These are phyloP conservation scores for Drosophila leonis DNA, from an alignment of 2,888 invertebrate genomes.

Conservation along the genomic window DNA sequence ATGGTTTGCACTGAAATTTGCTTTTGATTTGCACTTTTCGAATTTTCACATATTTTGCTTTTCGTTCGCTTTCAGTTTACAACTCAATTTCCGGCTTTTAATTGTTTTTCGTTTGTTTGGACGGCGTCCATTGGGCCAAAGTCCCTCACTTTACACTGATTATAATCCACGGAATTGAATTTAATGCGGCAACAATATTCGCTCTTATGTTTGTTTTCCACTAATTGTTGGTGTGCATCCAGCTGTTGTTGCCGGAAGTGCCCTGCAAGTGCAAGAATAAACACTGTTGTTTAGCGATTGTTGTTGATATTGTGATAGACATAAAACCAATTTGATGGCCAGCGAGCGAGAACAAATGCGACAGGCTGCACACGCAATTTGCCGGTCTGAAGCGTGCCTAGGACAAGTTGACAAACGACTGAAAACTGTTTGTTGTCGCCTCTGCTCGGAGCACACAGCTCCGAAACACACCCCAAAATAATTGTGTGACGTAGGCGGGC, in stretches of 20 bases:
- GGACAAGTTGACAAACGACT: slow-evolving; percentile 74
- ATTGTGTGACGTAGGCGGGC: slow-evolving; percentile 29
- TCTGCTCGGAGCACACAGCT: slow-evolving; percentile 19
- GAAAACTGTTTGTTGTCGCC: slow-evolving; percentile 50
- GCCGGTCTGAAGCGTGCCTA: slow-evolving; percentile 39
- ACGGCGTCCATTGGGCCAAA: slow-evolving; percentile 30
- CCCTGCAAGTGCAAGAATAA: slow-evolving; percentile 69
- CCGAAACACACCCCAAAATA: slow-evolving; percentile 64
- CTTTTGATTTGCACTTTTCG: slow-evolving; percentile 57
- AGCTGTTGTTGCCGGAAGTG: slow-evolving; percentile 74
- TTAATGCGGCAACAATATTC: slow-evolving; percentile 20
- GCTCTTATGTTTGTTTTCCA: background rate
- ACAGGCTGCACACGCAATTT: slow-evolving; percentile 15
- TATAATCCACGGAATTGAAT: slow-evolving; percentile 38
- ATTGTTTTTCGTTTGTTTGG: slow-evolving; percentile 37
- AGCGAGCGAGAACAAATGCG: slow-evolving; percentile 3
- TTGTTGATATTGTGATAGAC: slow-evolving; percentile 5
- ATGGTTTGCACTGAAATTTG: slow-evolving; percentile 40
- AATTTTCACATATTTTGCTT: slow-evolving; percentile 49
- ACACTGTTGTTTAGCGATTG: slow-evolving; percentile 55
- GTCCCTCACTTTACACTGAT: slow-evolving; percentile 30
- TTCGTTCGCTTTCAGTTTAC: slow-evolving; percentile 47
- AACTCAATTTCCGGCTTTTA: slow-evolving; percentile 60
- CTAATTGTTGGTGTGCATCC: slow-evolving; percentile 54
- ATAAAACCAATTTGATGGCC: slow-evolving; percentile 22